Base-by-base conservation (phyloP, 2,113 vertebrate genomes). In the Empidonax traillii region DNA sequence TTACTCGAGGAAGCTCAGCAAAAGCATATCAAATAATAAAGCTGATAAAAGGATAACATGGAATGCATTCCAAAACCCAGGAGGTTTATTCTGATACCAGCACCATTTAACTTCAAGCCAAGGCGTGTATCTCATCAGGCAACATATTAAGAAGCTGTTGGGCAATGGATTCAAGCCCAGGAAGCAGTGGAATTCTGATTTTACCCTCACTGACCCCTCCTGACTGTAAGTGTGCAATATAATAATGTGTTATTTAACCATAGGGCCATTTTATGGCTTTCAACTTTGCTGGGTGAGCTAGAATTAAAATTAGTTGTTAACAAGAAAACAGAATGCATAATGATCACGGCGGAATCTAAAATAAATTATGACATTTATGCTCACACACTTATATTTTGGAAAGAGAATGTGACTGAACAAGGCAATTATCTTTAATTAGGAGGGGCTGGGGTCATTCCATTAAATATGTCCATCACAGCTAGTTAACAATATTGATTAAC, bases 401-500 rank as follows among this genome's bases (percentile, higher is more conserved):
- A 18, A 89, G 25, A 31, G 53, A 85, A 80, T 79, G 81, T 76
- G 93, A 73, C 87, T 83, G 74, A 87, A 93, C 46, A 74, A 96
- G 72, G 18, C 59, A 91, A 85, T 95, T 96, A 76, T 56, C 46
- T 93, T 69, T 73, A 90, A 91, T 94, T 92, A n/a, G 43, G 46
- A 49, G 67, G 28, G 71, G 51, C 33, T 85, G 59, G 46, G 79
- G 81, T 96, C 62, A 91, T 89, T 89, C 89, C 58, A 65, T 89
- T 94, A 96, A 94, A 84, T 97, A 83, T 46, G 75, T 74, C 82
- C 79, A 92, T 95, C 92, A 91, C 91, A 94, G 85, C 74, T 91
- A 85, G 89, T 96, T 96, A 97, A 95, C 92, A 88, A 91, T 91
- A 94, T 85, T 79, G 91, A 94, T 95, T 94, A 96, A 93, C 46